Evolutionary conservation across 2,113 vertebrate species (phyloP).

Genomic region (Jacana jacana): DNA sequence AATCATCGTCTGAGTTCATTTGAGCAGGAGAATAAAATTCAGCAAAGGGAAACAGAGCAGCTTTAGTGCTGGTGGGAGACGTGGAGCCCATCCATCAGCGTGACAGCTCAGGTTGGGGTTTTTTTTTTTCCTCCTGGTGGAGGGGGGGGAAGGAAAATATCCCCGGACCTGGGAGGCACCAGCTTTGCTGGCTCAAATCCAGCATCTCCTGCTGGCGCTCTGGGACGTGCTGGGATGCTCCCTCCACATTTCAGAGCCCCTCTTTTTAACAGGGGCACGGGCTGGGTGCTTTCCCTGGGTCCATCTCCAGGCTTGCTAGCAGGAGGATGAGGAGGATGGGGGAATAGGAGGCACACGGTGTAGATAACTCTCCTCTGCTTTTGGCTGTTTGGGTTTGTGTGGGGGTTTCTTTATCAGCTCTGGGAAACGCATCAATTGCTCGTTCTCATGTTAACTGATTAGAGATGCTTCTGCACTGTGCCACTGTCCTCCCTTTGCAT

Average conservation of each 20-base stretch:
- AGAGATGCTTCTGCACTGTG: neutral
- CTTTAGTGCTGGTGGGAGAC: neutral
- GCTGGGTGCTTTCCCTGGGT: neutral
- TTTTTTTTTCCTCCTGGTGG: no score
- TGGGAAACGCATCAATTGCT: neutral
- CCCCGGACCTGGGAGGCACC: rapidly evolving
- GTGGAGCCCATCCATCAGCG: neutral
- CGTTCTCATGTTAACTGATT: rapidly evolving
- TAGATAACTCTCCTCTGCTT: neutral
- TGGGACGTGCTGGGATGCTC: neutral
- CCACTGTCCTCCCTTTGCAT: neutral
- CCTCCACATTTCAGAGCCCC: neutral
- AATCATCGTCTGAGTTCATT: neutral
- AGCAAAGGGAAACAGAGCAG: neutral
- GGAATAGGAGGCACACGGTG: rapidly evolving
- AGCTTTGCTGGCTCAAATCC: neutral
- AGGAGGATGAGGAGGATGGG: rapidly evolving
- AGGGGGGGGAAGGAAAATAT: neutral
- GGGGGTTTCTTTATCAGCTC: neutral
- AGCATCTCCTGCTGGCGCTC: rapidly evolving
- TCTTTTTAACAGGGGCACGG: no score
- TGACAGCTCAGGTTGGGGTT: neutral
- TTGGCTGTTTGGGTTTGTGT: neutral
- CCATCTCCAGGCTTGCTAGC: rapidly evolving
- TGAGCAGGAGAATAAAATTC: neutral